These are phyloP conservation scores for Caenorhabditis uteleia DNA, from an alignment of 2,888 invertebrate species.

Conservation along the genomic window DNA sequence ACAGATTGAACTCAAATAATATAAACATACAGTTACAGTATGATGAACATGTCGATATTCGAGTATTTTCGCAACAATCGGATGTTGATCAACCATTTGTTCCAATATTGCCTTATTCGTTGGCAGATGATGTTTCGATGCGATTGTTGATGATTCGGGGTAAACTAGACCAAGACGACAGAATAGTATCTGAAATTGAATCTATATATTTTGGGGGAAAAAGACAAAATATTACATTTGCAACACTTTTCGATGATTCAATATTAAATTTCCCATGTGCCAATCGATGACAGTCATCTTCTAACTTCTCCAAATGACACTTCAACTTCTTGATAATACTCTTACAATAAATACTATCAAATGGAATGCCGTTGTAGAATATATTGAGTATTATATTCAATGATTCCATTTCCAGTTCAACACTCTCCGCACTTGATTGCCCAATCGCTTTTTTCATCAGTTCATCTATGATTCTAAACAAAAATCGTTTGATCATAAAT, in stretches of 20 bases:
- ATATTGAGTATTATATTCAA: constrained; percentile 15
- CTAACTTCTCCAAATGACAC: constrained; percentile 21
- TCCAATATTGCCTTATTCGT: constrained; percentile 45
- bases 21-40: constrained; percentile 29
- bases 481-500: constrained; percentile 9
- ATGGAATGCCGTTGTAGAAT: constrained; percentile 32
- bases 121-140: constrained; percentile 31
- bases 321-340: constrained; percentile 7
- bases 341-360: constrained; percentile 10
- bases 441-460: constrained; percentile 6
- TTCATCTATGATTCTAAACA: constrained; percentile 5
- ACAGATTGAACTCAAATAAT: not conserved
- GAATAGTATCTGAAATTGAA: constrained; percentile 34
- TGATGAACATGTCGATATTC: constrained; percentile 46
- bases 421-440: constrained; percentile 10
- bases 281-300: constrained; percentile 32
- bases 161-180: constrained; percentile 38
- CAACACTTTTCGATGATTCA: constrained; percentile 38
- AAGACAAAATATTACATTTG: constrained; percentile 14
- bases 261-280: constrained; percentile 41
- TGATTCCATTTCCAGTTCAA: constrained; percentile 22
- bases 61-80: constrained; percentile 42
- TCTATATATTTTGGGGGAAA: not conserved
- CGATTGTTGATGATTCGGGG: constrained; percentile 26
- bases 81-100: constrained; percentile 33